Base-by-base conservation (phyloP, 2,797 vertebrate genomes). In the Graptemys geographica region DNA sequence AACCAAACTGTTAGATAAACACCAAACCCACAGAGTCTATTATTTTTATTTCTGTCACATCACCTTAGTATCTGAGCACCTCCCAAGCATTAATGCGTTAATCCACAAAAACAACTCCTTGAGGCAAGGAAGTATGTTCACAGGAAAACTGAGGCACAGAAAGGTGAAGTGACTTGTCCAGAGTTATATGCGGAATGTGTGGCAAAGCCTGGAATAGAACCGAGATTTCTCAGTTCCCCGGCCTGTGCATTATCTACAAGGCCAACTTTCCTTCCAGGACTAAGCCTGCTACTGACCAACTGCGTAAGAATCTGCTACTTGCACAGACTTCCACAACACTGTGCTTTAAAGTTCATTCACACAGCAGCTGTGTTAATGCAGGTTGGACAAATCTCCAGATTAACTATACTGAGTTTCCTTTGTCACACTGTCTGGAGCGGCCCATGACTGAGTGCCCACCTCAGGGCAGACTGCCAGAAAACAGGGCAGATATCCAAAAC, bases 271-370 rank as follows among this genome's bases (percentile, higher is more conserved):
- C 33, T 82, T 28, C 33, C 65, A 78, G n/a, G 4, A 41, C 7
- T 21, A 76, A 62, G 90, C 79, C 90, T 55, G 57, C 28, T 88
- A 62, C 62, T 28, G 47, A 83, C 37, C 90, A 83, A 59, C 62
- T n/a, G 18, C 15, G 0, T 4, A 6, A 5, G 25, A 93, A 87
- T 59, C 44, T 27, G 78, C 57, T 79, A 12, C n/a, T 85, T 33
- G 84, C 78, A 59, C 15, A 90, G 21, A 82, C 5, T 51, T 52
- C 33, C 28, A 80, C 72, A 47, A 72, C 7, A 15, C 10, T 0
- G 2, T 5, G 74, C 33, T 79, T 56, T 57, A 84, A 96, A 49
- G 16, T 37, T 81, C 47, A 80, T 8, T 81, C 79, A 80, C 8
- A 10, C 37, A 82, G 51, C 53, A 87, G 25, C 21, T 87, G 57